Evolutionary conservation across 2,888 invertebrate species (phyloP), one percentile per base, ranked within the genome.

Genomic region (Acleris laterana): DNA sequence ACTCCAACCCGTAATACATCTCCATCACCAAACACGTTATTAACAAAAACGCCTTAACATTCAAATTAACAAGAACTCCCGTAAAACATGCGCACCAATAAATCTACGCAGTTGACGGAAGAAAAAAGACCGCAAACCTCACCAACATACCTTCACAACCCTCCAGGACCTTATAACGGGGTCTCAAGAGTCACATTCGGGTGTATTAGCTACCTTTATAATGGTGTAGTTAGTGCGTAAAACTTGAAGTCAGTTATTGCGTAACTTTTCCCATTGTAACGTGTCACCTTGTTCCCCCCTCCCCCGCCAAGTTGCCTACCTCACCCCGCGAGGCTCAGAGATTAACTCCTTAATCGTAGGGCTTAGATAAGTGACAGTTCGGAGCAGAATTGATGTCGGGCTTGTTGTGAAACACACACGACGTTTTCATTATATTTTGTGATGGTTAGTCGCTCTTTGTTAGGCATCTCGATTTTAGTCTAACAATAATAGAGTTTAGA

Each of bases 211-310:
- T 61, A 70, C 60, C 53, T 48, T 67, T 71, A 75, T 75, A 76
- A 72, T 70, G 70, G 70, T 73, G 75, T 70, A 56, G 51, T 46
- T 48, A 57, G 60, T 57, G 61, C 55, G 61, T 68, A 61, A 68
- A 64, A 64, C 60, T 65, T 81, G 62, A 56, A 79, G 80, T 81
- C 82, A 79, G 82, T 88, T 85, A 87, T 84, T 84, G 80, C 81
- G 78, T 78, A 89, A 89, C 84, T 88, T 87, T 87, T 80, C 80
- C 80, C 84, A 86, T 87, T 83, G 87, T 81, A 77, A 82, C 82
- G 81, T 83, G 85, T 82, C 81, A 77, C 79, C 76, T 75, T 72
- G 69, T 38, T 38, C 68, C 65, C 69, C 68, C 68, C 61, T 59
- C 52, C 66, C 61, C 58, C 17, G 17, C n/a, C 9, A 19, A 38